Conservation (phyloP, 2,888 invertebrate species). For the Agriopis leucophaearia region DNA sequence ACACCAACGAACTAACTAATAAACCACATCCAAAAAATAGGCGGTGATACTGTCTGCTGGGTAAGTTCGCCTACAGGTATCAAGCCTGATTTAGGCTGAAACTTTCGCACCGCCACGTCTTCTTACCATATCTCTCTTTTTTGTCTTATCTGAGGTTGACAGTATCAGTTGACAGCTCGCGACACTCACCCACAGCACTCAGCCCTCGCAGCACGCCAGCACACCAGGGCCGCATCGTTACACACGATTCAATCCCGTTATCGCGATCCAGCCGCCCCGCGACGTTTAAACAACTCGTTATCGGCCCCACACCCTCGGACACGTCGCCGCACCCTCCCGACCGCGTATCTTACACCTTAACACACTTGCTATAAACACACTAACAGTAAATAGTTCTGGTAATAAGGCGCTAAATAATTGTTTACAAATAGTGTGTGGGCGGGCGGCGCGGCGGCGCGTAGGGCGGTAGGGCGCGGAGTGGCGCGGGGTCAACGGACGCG, state of each 20-base stretch:
- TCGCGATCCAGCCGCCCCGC: conserved; percentile 22
- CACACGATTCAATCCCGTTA: conserved; percentile 17
- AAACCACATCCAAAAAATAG: too few relatives aligned
- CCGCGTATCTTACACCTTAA: conserved; percentile 19
- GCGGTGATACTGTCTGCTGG: too few relatives aligned
- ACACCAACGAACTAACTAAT: too few relatives aligned
- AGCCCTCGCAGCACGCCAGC: not conserved
- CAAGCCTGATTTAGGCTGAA: too few relatives aligned
- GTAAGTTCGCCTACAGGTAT: too few relatives aligned
- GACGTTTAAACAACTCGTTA: conserved; percentile 29
- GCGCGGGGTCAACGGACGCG: conserved; percentile 62
- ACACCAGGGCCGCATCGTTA: conserved; percentile 11
- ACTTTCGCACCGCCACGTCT: too few relatives aligned
- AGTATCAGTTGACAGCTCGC: conserved; percentile 7
- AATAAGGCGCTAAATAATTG: conserved; percentile 51
- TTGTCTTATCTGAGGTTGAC: not conserved
- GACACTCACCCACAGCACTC: conserved; percentile 23
- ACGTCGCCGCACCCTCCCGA: conserved; percentile 31
- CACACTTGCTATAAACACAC: conserved; percentile 12
- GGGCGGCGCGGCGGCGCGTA: conserved; percentile 51
- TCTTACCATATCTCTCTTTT: too few relatives aligned
- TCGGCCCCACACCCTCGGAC: conserved; percentile 26
- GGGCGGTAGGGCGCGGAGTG: conserved; percentile 60
- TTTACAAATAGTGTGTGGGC: conserved; percentile 60
- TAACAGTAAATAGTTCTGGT: conserved; percentile 21